Percentiles rank a stretch among this genome's conserved stretches.
Evolutionary conservation across 1,140 invertebrate species (phyloP).

Genomic region (Propsilocerus akamusi): DNA sequence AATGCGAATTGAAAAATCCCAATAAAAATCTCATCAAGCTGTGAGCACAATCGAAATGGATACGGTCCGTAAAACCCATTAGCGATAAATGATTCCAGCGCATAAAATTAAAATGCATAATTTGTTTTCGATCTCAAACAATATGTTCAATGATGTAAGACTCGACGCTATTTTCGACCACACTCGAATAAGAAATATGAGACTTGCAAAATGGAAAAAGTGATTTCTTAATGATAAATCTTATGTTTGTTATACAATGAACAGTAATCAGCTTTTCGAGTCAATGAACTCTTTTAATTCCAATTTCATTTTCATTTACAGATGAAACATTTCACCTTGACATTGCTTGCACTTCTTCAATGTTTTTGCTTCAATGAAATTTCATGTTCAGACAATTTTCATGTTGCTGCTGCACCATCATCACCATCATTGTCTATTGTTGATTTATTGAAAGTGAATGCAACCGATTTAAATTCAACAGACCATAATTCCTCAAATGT

Average conservation of each 20-base stretch:
- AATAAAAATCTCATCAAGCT: too few species aligned
- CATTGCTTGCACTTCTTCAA: background rate
- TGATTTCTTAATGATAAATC: background rate
- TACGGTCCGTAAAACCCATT: too few species aligned
- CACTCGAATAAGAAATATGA: too few species aligned
- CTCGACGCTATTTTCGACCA: too few species aligned
- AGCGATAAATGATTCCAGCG: too few species aligned
- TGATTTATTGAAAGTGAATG: background rate
- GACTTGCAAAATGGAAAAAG: background rate
- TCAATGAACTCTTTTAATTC: too few species aligned
- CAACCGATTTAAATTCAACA: background rate
- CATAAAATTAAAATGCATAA: too few species aligned
- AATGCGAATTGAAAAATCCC: too few species aligned
- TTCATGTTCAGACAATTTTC: background rate
- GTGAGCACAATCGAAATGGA: too few species aligned
- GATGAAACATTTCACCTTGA: slow-evolving; percentile 1
- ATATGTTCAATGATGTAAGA: background rate
- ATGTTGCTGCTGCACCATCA: background rate
- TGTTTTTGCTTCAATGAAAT: background rate
- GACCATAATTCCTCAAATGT: background rate
- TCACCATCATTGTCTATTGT: background rate
- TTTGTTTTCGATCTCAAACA: too few species aligned
- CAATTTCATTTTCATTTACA: background rate
- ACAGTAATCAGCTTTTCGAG: background rate
- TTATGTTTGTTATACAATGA: background rate